Conservation (phyloP, 2,113 vertebrate species). For the Pterocles gutturalis region DNA sequence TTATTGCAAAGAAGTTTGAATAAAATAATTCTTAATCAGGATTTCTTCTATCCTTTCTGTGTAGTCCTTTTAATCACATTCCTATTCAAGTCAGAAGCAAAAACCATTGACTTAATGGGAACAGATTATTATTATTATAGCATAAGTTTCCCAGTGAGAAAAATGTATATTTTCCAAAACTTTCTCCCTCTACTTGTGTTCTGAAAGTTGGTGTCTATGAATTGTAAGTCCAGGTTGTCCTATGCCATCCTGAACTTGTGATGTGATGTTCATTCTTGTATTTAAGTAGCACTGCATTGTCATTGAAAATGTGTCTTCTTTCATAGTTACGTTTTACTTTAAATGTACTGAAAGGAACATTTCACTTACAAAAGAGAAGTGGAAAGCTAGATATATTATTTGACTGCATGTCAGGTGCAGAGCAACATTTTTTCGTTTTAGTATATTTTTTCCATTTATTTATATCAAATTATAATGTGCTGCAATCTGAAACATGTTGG, state of each 20-base stretch:
- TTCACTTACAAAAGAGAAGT: neutral
- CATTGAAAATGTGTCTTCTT: neutral
- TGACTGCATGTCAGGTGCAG: neutral
- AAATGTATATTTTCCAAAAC: neutral
- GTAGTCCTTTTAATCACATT: constrained; percentile 21
- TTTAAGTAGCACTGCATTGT: neutral
- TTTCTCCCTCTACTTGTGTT: neutral
- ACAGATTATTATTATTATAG: constrained; percentile 18
- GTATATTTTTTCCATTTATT: neutral
- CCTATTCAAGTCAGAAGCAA: neutral
- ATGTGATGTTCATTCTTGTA: neutral
- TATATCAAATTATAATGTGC: neutral
- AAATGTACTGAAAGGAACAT: neutral
- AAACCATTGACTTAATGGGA: constrained; percentile 46
- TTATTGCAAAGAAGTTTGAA: constrained; percentile 31
- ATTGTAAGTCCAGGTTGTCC: neutral
- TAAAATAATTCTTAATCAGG: constrained; percentile 32
- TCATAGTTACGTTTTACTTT: neutral
- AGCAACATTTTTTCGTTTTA: neutral
- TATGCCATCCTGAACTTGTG: neutral
- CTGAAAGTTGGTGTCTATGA: neutral
- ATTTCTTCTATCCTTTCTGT: constrained; percentile 7
- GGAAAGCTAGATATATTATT: neutral
- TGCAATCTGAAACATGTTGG: neutral
- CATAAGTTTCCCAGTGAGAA: neutral